Evolutionary conservation across 2,888 invertebrate genomes (phyloP), one percentile per base, ranked within the genome.

Genomic region (Euzophera pinguis): DNA sequence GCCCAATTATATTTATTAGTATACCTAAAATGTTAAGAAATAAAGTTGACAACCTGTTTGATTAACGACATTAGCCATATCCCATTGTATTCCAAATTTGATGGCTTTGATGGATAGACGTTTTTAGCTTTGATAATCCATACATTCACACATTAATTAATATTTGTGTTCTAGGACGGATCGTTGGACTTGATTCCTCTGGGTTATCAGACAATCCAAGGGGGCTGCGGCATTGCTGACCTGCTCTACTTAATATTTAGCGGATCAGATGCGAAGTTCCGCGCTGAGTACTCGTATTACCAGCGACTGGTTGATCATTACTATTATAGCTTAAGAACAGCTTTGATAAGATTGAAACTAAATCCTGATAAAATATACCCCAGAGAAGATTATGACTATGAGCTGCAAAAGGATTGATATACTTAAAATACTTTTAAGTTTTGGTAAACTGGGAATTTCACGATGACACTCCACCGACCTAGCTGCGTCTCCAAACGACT

Each of bases 241-340:
- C 54, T 75, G 0, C 54, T 74, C 48, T 71, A 68, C 57, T 69
- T 73, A 52, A 64, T 73, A 22, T 64, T 69, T 59, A 52, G 50
- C 32, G 73, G 71, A 3, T 65, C 74, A 1, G 73, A 75, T 39
- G 64, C 66, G 39, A 54, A 63, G 10, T 76, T 73, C 51, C 63
- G 75, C 0, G 54, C 52, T 22, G 22, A 22, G 22, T 22, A n/a
- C n/a, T n/a, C n/a, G n/a, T 56, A 72, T 52, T 71, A 61, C 52
- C 50, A 63, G 3, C 41, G 55, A 3, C 61, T 75, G 1, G 10
- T 73, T 0, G 64, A 73, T 7, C 61, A 67, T 39, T 76, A 76
- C 57, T 67, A 71, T 42, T 45, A 55, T 6, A 51, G 59, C 47
- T 45, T 63, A 32, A 22, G 34, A 4, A 14, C 42, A 3, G 55